A percentile compares a stretch with the other conserved stretches of the same genome.
Conservation (phyloP, 2,113 vertebrate species). For the Pseudopodoces humilis region DNA sequence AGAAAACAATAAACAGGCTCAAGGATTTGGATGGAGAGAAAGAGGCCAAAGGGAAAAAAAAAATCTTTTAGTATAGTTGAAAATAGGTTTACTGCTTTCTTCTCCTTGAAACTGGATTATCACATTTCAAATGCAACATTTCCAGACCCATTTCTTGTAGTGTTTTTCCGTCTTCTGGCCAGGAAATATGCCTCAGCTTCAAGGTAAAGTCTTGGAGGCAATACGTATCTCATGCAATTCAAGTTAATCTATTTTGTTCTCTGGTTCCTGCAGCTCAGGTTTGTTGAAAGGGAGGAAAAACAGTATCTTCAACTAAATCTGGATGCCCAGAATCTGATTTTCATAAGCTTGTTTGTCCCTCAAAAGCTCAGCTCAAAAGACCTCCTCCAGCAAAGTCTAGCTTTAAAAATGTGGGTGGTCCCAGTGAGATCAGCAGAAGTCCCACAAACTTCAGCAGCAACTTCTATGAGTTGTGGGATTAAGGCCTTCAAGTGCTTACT, state of each 20-base stretch:
- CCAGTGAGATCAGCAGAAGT: background rate
- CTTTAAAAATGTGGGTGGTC: background rate
- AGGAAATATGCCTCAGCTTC: background rate
- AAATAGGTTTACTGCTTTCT: conserved; percentile 19
- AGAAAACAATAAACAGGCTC: conserved; percentile 44
- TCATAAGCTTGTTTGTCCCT: background rate
- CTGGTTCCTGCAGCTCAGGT: background rate
- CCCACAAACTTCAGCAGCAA: background rate
- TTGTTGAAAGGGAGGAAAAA: background rate
- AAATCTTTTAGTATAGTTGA: background rate
- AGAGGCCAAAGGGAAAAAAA: background rate
- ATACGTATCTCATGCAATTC: background rate
- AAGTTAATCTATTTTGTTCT: background rate
- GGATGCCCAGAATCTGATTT: background rate
- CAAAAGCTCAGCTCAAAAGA: background rate
- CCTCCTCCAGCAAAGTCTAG: background rate
- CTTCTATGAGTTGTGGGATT: background rate
- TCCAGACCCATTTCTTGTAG: background rate
- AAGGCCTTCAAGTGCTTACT: background rate
- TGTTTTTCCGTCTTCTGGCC: background rate
- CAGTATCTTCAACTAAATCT: background rate
- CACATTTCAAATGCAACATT: background rate
- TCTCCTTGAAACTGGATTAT: conserved; percentile 25
- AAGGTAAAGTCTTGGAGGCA: background rate
- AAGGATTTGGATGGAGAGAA: conserved; percentile 8